phyloP scores from a whole-genome alignment of 2,113 vertebrate genomes.

The Pelobates fuscus region DNA sequence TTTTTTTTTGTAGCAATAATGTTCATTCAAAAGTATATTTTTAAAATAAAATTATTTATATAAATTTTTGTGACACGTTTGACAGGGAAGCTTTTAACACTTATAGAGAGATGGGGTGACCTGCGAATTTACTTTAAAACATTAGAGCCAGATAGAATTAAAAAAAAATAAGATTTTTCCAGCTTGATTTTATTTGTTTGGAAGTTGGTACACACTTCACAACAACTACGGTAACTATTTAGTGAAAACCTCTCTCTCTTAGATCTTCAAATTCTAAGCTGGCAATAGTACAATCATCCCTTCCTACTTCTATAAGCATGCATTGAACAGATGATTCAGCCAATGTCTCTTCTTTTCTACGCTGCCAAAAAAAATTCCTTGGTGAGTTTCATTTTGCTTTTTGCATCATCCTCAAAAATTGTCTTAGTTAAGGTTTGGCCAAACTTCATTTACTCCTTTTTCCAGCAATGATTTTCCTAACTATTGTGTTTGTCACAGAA shows the following conservation, averaged over 20 bases:
- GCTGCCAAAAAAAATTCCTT: constrained; percentile 38
- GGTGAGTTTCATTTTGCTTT: constrained; percentile 39
- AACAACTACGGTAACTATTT: no score
- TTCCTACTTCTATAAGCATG: constrained; percentile 30
- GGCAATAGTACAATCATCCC: constrained; percentile 20
- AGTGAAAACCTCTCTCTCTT: background rate
- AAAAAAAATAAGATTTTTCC: no score
- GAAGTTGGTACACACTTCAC: no score
- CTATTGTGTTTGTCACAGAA: background rate
- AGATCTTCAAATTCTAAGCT: background rate
- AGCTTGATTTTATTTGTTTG: no score
- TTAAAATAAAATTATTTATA: no score
- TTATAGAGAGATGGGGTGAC: no score
- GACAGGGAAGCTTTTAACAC: no score
- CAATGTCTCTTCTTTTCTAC: constrained; percentile 39
- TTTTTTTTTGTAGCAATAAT: no score
- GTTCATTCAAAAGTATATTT: background rate
- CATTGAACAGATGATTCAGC: constrained; percentile 42
- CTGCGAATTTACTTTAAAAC: no score
- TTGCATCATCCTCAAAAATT: constrained; percentile 28
- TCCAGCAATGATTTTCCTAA: background rate
- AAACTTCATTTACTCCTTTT: constrained; percentile 20
- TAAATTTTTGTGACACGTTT: no score
- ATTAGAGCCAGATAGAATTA: no score
- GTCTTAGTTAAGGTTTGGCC: constrained; percentile 31